Evolutionary conservation across 92 coral and sea anemone genomes (phyloP), one percentile per base, ranked within the genome.

Genomic region (Ricordea florida): DNA sequence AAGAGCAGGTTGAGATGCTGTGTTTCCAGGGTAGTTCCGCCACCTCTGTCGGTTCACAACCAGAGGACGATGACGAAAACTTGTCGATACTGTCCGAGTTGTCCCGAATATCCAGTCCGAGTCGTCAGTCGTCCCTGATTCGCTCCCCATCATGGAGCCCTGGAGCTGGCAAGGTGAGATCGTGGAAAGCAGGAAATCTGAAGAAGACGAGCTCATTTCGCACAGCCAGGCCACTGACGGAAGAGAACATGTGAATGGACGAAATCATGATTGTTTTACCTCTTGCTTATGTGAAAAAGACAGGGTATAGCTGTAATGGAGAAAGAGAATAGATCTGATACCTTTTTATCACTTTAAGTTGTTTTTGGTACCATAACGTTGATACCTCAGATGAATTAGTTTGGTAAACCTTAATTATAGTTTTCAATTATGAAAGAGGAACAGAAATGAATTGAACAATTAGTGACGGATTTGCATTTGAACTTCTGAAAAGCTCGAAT

Each of bases 21-120:
- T 96, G 99, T 79, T 96, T 92, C 84, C 97, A 96, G 75, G 99
- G 97, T 57, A 92, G 78, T 70, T 80, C 85, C 3, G 84, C 90
- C 29, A 63, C 83, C 5, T 66, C 88, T 11, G 80, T 79, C 16
- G 83, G 85, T 69, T 83, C 62, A 66, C 93, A 83, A 28, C 86
- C 89, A 50, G 90, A 87, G 79, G 86, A 91, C 60, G 93, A 91
- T 49, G 88, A 71, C 52, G 80, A 73, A 15, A 61, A 53, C 17
- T 47, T 58, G 58, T 44, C 58, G 31, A 60, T 73, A 34, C 45
- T 73, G 41, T 73, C 80, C 69, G 69, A 61, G 57, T 69, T 73
- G 3, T 73, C 80, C 52, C 68, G 53, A 33, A 35, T 61, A 37
- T 58, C 69, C 22, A 61, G 80, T 47, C 80, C 71, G 41, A 77